Evolutionary conservation across 2,113 vertebrate species (phyloP), one percentile per base, ranked within the genome.

Genomic region (Sigmodon hispidus): DNA sequence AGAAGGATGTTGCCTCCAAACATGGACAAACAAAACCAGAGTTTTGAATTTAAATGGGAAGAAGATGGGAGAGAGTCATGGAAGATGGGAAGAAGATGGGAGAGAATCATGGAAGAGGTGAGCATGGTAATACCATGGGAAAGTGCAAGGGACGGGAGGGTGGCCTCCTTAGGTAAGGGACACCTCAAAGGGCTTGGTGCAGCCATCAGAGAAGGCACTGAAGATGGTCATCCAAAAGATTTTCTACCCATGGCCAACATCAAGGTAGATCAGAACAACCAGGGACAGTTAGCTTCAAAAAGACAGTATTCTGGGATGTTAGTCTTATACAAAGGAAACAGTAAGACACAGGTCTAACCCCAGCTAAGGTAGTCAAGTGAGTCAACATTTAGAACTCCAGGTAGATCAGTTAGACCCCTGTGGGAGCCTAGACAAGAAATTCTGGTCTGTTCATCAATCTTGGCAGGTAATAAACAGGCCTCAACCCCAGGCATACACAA

Each of bases 351-450:
- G 45, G 19, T 79, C 67, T 70, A 24, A 50, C 31, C 21, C 61
- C 36, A 91, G 31, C 17, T 88, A 90, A 77, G 63, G 63, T 57
- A 79, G 17, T 17, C 52, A 63, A 70, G 34, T 61, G 21, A 57
- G 22, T 80, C 70, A 85, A 36, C 57, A 48, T 22, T 80, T 45
- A 80, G 76, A 80, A 79, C 16, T 69, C 52, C 11, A 36, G 57
- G 40, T 59, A 67, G 61, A 65, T 65, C 26, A 79, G 43, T 61
- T 61, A 40, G 52, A 43, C 21, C 61, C 13, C 0, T 12, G 45
- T 57, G 76, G 87, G 69, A 72, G 16, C 50, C 90, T 34, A 7
- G 92, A 59, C 89, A 26, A 90, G 81, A 93, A 95, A 88, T 63
- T 85, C 67, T 76, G 79, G 52, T 83, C 89, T 7, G 43, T 7